Evolutionary conservation across 1,140 invertebrate genomes (phyloP).

Genomic region (Drosophila sp.): DNA sequence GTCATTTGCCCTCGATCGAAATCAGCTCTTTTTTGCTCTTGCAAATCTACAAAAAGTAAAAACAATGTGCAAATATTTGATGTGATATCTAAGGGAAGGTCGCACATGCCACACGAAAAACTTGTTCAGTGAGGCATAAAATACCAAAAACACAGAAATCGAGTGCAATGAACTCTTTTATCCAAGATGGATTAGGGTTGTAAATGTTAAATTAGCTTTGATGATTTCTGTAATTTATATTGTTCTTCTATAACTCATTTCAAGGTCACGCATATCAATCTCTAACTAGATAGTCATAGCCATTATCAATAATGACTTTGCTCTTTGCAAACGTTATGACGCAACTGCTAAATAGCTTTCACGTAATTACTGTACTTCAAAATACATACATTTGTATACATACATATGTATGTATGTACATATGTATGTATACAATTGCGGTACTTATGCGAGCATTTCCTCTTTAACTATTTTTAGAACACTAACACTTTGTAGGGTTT

Average conservation of each 20-base stretch:
- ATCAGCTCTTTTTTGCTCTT: background rate
- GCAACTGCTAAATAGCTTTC: conserved; percentile 42
- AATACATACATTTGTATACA: background rate
- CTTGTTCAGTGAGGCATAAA: conserved; percentile 4
- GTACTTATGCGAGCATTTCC: conserved; percentile 27
- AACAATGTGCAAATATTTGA: conserved; percentile 28
- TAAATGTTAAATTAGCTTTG: background rate
- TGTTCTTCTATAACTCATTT: background rate
- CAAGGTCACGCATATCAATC: background rate
- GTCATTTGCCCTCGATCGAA: conserved; percentile 63
- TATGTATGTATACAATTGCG: conserved; percentile 6
- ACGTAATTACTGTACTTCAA: conserved; percentile 47
- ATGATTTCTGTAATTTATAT: background rate
- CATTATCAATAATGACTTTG: conserved; percentile 10
- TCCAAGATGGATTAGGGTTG: background rate
- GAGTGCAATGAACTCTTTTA: conserved; percentile 57
- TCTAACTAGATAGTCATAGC: background rate
- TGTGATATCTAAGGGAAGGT: conserved; percentile 29
- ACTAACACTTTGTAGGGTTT: conserved; percentile 1
- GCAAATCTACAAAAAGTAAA: conserved; percentile 30
- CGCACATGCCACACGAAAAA: background rate
- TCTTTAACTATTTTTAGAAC: conserved; percentile 60
- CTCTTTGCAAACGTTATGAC: conserved; percentile 21
- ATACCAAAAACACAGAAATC: conserved; percentile 1
- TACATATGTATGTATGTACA: too few relatives aligned